Evolutionary conservation across 2,888 invertebrate species (phyloP).

Genomic region (Drosophila anomelani): DNA sequence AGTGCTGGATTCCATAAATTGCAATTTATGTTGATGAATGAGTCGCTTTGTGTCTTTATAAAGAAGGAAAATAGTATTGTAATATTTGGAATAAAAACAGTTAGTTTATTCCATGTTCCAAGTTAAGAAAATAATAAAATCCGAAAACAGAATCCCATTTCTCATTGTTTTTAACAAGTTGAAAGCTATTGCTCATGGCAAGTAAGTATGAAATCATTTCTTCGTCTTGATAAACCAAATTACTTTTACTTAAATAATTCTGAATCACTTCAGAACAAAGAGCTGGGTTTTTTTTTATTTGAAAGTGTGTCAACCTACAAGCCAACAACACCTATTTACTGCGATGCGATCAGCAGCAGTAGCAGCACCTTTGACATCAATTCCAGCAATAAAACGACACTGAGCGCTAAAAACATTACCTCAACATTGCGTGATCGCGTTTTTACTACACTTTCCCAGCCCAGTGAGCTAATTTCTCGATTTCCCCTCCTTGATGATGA

Average conservation of each 20-base stretch:
- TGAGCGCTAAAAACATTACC: slow-evolving; percentile 21
- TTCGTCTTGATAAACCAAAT: background rate
- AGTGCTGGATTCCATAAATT: slow-evolving; percentile 16
- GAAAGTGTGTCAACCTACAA: background rate
- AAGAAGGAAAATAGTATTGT: background rate
- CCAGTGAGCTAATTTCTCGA: slow-evolving; percentile 18
- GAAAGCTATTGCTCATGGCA: background rate
- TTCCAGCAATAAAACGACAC: slow-evolving; percentile 55
- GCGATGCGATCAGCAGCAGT: slow-evolving; percentile 33
- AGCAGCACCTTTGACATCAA: slow-evolving; percentile 54
- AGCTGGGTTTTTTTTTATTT: background rate
- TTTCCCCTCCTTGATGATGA: slow-evolving; percentile 19
- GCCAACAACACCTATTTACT: slow-evolving; percentile 10
- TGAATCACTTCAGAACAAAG: background rate
- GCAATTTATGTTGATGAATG: slow-evolving; percentile 29
- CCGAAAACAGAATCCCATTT: background rate
- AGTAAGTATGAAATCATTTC: background rate
- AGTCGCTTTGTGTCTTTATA: background rate
- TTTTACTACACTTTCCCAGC: slow-evolving; percentile 7
- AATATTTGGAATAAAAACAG: background rate
- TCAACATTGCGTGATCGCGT: slow-evolving; percentile 36
- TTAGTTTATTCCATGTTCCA: background rate
- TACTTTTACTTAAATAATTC: background rate
- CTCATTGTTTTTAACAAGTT: background rate
- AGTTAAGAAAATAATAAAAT: background rate